Conservation (phyloP, 2,888 invertebrate species). For the Sericinus montela region DNA sequence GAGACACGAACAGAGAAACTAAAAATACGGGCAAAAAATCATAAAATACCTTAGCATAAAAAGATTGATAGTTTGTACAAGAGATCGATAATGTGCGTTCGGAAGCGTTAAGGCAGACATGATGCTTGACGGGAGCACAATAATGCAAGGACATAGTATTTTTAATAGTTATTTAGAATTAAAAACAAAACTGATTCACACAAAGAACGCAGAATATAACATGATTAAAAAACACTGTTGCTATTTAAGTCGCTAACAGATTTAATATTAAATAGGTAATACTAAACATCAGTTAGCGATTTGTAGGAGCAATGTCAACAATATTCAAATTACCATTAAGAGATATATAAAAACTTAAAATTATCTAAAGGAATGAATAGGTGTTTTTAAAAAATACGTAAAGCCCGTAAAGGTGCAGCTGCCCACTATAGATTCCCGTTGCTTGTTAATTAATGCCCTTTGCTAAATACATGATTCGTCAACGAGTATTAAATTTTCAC, state of each 20-base stretch:
- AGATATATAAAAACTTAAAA: too few relatives aligned
- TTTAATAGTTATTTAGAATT: too few relatives aligned
- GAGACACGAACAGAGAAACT: too few relatives aligned
- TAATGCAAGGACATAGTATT: too few relatives aligned
- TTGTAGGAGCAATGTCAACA: too few relatives aligned
- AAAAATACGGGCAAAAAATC: conserved; percentile 28
- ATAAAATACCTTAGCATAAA: conserved; percentile 31
- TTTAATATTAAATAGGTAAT: too few relatives aligned
- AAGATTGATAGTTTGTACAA: conserved; percentile 39
- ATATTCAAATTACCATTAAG: too few relatives aligned
- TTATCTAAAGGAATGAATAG: conserved; percentile 1
- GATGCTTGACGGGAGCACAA: conserved; percentile 1
- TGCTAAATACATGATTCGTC: conserved; percentile 55
- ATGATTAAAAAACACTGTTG: too few relatives aligned
- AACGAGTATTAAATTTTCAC: conserved; percentile 75
- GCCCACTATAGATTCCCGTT: conserved; percentile 23
- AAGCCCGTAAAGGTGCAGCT: conserved; percentile 18
- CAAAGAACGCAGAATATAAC: too few relatives aligned
- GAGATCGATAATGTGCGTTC: conserved; percentile 55
- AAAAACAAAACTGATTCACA: too few relatives aligned
- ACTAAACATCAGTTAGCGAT: too few relatives aligned
- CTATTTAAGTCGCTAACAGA: too few relatives aligned
- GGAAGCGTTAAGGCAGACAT: conserved; percentile 30
- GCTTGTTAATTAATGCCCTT: conserved; percentile 37
- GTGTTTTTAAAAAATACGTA: conserved; percentile 9